phyloP scores from a whole-genome alignment of 1,140 invertebrate genomes.

The Polypedilum pembai region DNA sequence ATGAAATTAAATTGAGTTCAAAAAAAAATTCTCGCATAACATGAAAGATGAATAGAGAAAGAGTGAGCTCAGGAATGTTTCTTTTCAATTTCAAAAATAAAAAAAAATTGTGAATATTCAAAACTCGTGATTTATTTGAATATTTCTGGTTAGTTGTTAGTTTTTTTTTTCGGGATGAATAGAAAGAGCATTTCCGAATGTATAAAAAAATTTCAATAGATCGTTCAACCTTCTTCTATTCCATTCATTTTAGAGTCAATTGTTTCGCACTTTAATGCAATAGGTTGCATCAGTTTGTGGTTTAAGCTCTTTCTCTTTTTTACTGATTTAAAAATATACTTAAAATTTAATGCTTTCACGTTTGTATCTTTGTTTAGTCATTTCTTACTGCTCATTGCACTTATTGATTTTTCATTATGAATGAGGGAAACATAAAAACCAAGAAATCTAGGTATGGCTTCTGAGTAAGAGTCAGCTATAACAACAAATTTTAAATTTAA shows the following conservation, averaged over 20 bases:
- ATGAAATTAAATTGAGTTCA: neutral
- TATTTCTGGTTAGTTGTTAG: neutral
- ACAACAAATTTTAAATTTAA: no score
- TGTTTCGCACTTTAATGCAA: neutral
- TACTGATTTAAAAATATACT: neutral
- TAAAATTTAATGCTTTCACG: neutral
- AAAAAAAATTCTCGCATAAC: neutral
- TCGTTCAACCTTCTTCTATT: neutral
- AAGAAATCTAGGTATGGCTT: no score
- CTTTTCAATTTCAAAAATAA: neutral
- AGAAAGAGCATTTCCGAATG: neutral
- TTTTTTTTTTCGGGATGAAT: neutral
- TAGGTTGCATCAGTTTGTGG: neutral
- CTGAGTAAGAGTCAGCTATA: no score
- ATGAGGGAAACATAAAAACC: no score
- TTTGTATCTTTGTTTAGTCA: no score
- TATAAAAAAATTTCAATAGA: neutral
- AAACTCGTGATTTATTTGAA: conserved; percentile 7
- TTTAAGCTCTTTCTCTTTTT: neutral
- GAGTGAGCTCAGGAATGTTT: neutral
- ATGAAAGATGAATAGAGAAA: neutral
- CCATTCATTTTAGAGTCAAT: neutral
- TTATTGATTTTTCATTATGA: neutral
- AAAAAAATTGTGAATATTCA: neutral
- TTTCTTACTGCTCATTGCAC: neutral